A percentile compares a stretch with the other conserved stretches of the same genome.
These are phyloP conservation scores for Enteromius fasciolatus DNA, from an alignment of 2,797 vertebrate genomes.

Conservation along the genomic window DNA sequence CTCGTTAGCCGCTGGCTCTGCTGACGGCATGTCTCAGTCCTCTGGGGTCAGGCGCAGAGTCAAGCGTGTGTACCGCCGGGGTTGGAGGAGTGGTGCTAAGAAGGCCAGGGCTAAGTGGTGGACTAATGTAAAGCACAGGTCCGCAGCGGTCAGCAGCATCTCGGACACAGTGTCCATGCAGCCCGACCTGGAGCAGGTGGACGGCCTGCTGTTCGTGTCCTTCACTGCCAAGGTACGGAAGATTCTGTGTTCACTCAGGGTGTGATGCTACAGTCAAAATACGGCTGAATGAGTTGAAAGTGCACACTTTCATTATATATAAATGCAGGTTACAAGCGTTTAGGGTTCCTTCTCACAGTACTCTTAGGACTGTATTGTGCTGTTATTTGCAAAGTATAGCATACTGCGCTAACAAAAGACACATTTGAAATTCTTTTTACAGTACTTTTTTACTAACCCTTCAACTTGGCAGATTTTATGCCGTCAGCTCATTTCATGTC, in stretches of 20 bases:
- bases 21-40: neutral
- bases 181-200: constrained; percentile 93
- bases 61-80: neutral
- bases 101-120: constrained; percentile 79
- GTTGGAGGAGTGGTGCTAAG: constrained; percentile 67
- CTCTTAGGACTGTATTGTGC: no score
- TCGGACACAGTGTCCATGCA: constrained; percentile 76
- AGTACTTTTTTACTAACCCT: no score
- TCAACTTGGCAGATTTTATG: no score
- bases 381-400: no score
- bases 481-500: no score
- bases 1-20: neutral
- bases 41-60: neutral
- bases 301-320: no score
- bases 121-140: constrained; percentile 60
- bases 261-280: no score
- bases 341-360: no score
- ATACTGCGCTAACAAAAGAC: no score
- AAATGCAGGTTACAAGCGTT: no score
- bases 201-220: constrained; percentile 95
- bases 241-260: neutral
- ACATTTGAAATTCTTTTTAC: no score
- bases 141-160: constrained; percentile 56
- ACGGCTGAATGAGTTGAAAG: no score
- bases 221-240: constrained; percentile 89